Base-by-base conservation (phyloP, 2,888 invertebrate genomes). In the Drosophila rellima region DNA sequence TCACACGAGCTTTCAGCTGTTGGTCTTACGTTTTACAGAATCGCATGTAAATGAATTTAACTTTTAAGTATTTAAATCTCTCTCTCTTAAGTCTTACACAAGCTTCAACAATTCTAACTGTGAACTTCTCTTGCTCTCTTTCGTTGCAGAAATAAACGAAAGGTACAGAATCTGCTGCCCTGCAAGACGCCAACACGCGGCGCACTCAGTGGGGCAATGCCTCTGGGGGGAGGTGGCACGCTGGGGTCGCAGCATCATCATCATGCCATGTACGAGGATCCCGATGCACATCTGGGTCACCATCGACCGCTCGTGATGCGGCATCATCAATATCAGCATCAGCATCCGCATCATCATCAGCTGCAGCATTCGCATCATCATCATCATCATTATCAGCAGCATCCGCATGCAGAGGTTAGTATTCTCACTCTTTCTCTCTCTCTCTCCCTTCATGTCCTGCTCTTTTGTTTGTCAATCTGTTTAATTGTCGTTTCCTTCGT, bases 121-220 rank as follows among this genome's bases (percentile, higher is more conserved):
- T 18, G 5, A 23, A 7, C 20, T 1, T 29, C 29, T 35, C 5
- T n/a, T 18, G 42, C 11, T 54, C 5, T 55, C 33, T 17, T 50
- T 69, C 91, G 92, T 94, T 95, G 61, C 95, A 97, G 97, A 93
- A 96, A 96, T 92, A 96, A 96, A 93, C 94, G 96, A 92, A 96
- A 96, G 95, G 96, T 96, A 91, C 96, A 96, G 91, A 96, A 96
- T 90, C 94, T 97, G 72, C 94, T 96, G 89, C 96, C 96, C 48
- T 96, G 96, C 92, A 97, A 97, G 93, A 96, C 96, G 50, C 95
- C 95, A 72, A 95, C 94, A 1, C 91, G 93, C 10, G 91, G 93
- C 70, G 82, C 91, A 3, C 57, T 91, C 54, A 90, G 91, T 31
- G 92, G 92, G 15, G 91, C 92, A 31, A 78, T 92, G 65, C 80